Evolutionary conservation across 2,113 vertebrate species (phyloP), one percentile per base, ranked within the genome.

Genomic region (Eubucco bourcierii): DNA sequence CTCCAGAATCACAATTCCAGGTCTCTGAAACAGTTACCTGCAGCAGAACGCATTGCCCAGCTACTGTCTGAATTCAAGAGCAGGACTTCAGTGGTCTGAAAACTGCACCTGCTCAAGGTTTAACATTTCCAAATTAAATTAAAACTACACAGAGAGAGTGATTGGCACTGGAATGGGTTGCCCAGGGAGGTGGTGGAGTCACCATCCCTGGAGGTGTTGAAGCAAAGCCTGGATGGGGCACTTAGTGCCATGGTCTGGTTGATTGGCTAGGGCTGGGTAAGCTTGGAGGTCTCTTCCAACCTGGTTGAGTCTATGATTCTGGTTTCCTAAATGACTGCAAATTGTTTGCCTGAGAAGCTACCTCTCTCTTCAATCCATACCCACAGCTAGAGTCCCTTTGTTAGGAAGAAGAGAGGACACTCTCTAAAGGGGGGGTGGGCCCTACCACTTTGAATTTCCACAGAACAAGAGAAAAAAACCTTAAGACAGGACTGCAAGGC

Each of bases 381-480:
- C 83, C 90, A 66, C 67, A 85, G 90, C 74, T 66, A 44, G 33
- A 85, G 60, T 52, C 71, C 37, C 90, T 96, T 95, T 94, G 81
- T 91, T 66, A 20, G 4, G 83, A 60, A 70, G 68, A 46, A 84
- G 88, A 75, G 80, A 81, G 58, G 83, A 71, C 67, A 60, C 79
- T 90, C 72, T 83, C 65, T 68, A 50, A 92, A 92, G 56, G 77
- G 56, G 80, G 68, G 56, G 77, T 52, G 80, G 65, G 91, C 60
- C 68, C 90, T 91, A 92, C 53, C 19, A 3, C 44, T 77, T 89
- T 74, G 84, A 93, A 94, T 96, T 95, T 95, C 96, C 95, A 96
- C 92, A 92, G 94, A 87, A 74, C 33, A 94, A 85, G 93, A 90
- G 63, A 64, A 59, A 94, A 90, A 87, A 87, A 78, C 75, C 53